phyloP scores from a whole-genome alignment of 2,797 vertebrate genomes.

The Characodon lateralis region DNA sequence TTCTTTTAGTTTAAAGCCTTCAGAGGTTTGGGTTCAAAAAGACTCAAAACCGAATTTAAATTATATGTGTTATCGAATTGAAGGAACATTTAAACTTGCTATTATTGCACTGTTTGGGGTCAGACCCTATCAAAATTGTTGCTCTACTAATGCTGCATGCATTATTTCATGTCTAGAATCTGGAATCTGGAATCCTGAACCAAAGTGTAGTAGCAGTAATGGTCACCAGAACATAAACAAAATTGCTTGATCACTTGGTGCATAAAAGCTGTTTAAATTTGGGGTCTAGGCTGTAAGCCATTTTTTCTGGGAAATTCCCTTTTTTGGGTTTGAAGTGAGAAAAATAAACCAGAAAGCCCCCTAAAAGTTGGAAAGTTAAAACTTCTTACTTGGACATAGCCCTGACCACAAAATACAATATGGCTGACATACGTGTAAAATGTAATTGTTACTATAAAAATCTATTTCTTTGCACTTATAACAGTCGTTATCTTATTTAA shows the following conservation, averaged over 20 bases:
- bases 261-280: not conserved
- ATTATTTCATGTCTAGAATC: not conserved
- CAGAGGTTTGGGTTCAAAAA: not conserved
- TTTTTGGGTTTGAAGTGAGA: not conserved
- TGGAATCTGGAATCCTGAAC: not conserved
- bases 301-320: not conserved
- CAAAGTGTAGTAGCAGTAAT: not conserved
- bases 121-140: not conserved
- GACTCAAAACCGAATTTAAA: not conserved
- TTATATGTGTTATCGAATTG: not conserved
- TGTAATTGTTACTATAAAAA: not conserved
- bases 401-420: not conserved
- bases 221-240: not conserved
- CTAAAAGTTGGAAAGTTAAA: not conserved
- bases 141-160: not conserved
- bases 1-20: not conserved
- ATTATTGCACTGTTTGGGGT: not conserved
- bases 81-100: not conserved
- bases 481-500: not conserved
- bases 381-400: not conserved
- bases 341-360: not conserved
- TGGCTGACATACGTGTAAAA: not conserved
- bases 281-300: not conserved
- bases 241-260: not conserved
- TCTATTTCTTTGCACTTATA: not conserved